phyloP scores from a whole-genome alignment of 2,113 vertebrate species.

The Neomonachus schauinslandi region DNA sequence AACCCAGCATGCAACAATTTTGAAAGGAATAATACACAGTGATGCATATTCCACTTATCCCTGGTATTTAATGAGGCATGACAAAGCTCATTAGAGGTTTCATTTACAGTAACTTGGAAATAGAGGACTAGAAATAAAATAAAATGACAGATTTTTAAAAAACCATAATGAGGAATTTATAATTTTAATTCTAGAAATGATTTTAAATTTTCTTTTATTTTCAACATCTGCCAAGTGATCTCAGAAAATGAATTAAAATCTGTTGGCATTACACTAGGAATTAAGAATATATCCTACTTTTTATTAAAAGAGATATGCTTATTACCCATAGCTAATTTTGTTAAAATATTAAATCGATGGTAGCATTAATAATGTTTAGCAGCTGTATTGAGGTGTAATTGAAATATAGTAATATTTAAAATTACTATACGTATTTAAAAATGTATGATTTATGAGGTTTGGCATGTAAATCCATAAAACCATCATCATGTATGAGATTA shows the following conservation, averaged over 20 bases:
- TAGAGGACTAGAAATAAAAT: neutral
- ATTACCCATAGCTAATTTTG: neutral
- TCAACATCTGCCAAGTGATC: neutral
- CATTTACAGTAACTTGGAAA: neutral
- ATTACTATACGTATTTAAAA: neutral
- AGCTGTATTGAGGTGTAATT: neutral
- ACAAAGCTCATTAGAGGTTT: neutral
- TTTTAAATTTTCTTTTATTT: neutral
- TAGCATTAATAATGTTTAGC: neutral
- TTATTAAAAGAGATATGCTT: neutral
- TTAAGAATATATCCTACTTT: neutral
- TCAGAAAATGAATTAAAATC: neutral
- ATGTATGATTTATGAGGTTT: neutral
- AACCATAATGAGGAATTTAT: neutral
- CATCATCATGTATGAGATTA: neutral
- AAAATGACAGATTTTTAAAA: neutral
- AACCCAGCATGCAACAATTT: neutral
- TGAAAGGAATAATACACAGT: neutral
- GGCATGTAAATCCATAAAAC: neutral
- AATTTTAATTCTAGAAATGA: neutral
- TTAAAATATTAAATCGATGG: neutral
- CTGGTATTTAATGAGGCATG: neutral
- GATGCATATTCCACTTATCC: neutral
- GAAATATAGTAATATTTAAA: neutral
- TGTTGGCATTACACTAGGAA: neutral